Base-by-base conservation (phyloP, 2,797 vertebrate genomes). In the Mustela erminea region DNA sequence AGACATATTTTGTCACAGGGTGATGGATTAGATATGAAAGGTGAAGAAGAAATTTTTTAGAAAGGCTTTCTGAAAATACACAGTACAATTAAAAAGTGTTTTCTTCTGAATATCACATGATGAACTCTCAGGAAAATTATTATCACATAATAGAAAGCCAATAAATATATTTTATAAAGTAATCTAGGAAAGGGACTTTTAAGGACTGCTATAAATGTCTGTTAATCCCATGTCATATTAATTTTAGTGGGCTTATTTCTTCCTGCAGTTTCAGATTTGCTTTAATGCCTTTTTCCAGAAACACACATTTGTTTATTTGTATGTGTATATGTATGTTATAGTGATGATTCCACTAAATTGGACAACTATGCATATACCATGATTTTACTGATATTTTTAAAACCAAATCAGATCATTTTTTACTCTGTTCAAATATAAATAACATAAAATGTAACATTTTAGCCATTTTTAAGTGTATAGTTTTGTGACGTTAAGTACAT, bases 161-260 rank as follows among this genome's bases (percentile, higher is more conserved):
- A 64, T 87, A 60, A 84, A 85, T 95, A 75, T 89, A 75, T 85
- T 74, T 85, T 46, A 29, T 82, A 46, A 93, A 66, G 91, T 88
- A 68, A 17, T 91, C 2, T 52, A 77, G 89, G n/a, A 88, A 90
- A 60, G 17, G 13, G 23, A 74, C 70, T 7, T 85, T 58, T 88
- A 87, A 93, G 20, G 80, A 95, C 25, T 84, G 6, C 27, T 87
- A 27, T 95, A 83, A 85, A 52, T 83, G 25, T 49, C 18, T 92
- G 0, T 58, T 66, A 83, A 64, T 92, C n/a, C 32, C 32, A 81
- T 17, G 18, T 56, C 23, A 49, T 77, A 72, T 52, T 62, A 11
- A 58, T 95, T 70, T 68, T 38, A 35, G 7, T 72, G 14, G 0
- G 0, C 9, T 83, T 49, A 25, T 52, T 92, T 81, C 72, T 62